Evolutionary conservation across 2,797 vertebrate species (phyloP), one percentile per base, ranked within the genome.

Genomic region (Melanitta fusca): DNA sequence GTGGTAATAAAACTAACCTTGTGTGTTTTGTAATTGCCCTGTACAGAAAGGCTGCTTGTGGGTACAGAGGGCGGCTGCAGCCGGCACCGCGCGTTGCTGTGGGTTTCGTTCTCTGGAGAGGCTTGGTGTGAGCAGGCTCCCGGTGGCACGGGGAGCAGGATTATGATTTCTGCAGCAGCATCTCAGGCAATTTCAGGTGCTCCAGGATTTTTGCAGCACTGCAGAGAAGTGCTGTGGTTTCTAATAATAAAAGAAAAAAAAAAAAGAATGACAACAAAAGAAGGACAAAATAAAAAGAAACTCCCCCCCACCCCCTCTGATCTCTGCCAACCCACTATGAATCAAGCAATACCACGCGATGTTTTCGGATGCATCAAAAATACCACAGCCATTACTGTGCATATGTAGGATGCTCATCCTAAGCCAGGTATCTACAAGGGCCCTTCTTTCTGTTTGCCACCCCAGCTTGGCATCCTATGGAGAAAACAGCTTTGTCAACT

Each of bases 231-330:
- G 38, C 11, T 78, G 61, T 70, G 34, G 4, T 11, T 80, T 78
- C 45, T 62, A 51, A 32, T 21, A 30, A 43, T 21, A 68, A 58
- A 71, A 38, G 47, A 18, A 3, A 3, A 10, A 36, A 13, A 13
- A n/a, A 21, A 10, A 49, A 25, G 13, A 51, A 13, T 8, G 30
- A 22, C 39, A 65, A 65, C 28, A 43, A 30, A 70, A 30, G 45
- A 53, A 58, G 16, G 43, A 64, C 18, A 5, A 9, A 64, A 56
- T 28, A 38, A 20, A 0, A 1, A 5, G 6, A 64, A 60, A 25
- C 5, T 45, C 15, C 3, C 10, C 4, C 32, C 3, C 12, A 12
- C 13, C 18, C 3, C 10, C 4, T 25, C 3, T 13, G 15, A 11
- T 45, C 53, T 71, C 53, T 68, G 47, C 10, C 45, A 64, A 47